Conservation (phyloP, 2,797 vertebrate genomes). For the Takifugu ocellatus region DNA sequence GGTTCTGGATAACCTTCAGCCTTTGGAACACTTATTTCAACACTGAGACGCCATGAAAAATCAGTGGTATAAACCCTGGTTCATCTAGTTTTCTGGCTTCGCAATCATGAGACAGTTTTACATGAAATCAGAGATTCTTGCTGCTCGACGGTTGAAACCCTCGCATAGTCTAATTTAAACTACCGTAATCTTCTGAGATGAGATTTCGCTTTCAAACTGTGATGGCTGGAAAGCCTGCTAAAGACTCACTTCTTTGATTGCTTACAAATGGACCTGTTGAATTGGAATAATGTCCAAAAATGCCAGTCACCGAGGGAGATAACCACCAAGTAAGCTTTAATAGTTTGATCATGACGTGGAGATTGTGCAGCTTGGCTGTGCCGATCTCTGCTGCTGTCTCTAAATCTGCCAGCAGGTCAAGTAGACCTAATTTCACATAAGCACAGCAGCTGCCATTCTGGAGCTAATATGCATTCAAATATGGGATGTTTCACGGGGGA, state of each 20-base stretch:
- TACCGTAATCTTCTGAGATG: slow-evolving; percentile 59
- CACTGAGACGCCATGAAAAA: slow-evolving; percentile 13
- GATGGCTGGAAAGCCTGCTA: slow-evolving; percentile 53
- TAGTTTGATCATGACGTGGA: slow-evolving; percentile 35
- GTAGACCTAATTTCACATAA: slow-evolving; percentile 9
- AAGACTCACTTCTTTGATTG: slow-evolving; percentile 60
- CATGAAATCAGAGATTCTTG: slow-evolving; percentile 12
- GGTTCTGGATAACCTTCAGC: slow-evolving; percentile 28
- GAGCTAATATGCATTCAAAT: neutral
- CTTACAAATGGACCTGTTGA: slow-evolving; percentile 46
- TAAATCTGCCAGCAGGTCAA: slow-evolving; percentile 28
- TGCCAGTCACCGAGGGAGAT: slow-evolving; percentile 33
- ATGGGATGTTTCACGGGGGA: neutral
- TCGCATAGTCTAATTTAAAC: slow-evolving; percentile 53
- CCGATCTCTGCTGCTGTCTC: slow-evolving; percentile 4
- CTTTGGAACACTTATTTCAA: slow-evolving; percentile 8
- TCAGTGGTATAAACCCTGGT: neutral
- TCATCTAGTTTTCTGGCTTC: slow-evolving; percentile 3
- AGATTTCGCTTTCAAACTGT: slow-evolving; percentile 49
- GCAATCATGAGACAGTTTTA: slow-evolving; percentile 12
- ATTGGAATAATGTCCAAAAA: slow-evolving; percentile 50
- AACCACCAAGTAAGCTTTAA: slow-evolving; percentile 33
- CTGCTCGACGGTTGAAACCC: slow-evolving; percentile 36
- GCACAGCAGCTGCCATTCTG: slow-evolving; percentile 1
- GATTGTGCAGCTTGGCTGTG: slow-evolving; percentile 13